phyloP scores from a whole-genome alignment of 2,888 invertebrate species.

The Nipponacmea schrenckii region DNA sequence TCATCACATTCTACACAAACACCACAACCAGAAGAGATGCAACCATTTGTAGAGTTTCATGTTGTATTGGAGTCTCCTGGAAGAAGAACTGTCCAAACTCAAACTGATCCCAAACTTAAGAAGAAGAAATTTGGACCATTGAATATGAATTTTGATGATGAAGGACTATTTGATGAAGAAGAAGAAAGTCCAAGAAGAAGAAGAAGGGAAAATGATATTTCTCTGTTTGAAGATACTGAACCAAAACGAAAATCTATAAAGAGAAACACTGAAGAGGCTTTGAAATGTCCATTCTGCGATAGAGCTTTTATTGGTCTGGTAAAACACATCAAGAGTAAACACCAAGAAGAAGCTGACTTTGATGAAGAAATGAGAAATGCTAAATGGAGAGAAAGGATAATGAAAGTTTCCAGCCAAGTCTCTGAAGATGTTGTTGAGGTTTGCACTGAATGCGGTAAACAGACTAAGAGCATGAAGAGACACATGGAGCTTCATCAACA shows the following conservation, averaged over 20 bases:
- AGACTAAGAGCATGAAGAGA: slow-evolving; percentile 60
- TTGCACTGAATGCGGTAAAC: slow-evolving; percentile 61
- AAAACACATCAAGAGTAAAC: slow-evolving; percentile 62
- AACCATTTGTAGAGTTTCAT: slow-evolving; percentile 58
- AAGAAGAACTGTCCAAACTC: slow-evolving; percentile 58
- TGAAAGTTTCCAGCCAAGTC: slow-evolving; percentile 61
- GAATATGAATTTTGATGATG: slow-evolving; percentile 45
- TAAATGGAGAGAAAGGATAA: slow-evolving; percentile 61
- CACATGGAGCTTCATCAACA: slow-evolving; percentile 63
- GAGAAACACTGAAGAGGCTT: slow-evolving; percentile 60
- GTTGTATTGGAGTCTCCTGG: slow-evolving; percentile 53
- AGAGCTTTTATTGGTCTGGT: slow-evolving; percentile 61
- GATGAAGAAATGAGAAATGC: slow-evolving; percentile 63
- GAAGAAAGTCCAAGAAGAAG: slow-evolving; percentile 36
- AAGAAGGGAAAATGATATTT: slow-evolving; percentile 51
- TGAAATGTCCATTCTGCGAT: slow-evolving; percentile 63
- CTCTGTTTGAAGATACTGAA: slow-evolving; percentile 58
- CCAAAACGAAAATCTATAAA: slow-evolving; percentile 54
- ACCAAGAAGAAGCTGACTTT: slow-evolving; percentile 59
- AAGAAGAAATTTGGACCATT: slow-evolving; percentile 61
- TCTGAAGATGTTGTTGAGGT: slow-evolving; percentile 55
- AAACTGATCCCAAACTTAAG: slow-evolving; percentile 59
- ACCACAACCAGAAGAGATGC: slow-evolving; percentile 26
- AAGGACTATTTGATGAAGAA: slow-evolving; percentile 40
- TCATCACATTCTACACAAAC: slow-evolving; percentile 1